Percentiles rank a stretch among this genome's conserved stretches.
phyloP scores from a whole-genome alignment of 2,888 invertebrate genomes.

The Palloptera scutellata region DNA sequence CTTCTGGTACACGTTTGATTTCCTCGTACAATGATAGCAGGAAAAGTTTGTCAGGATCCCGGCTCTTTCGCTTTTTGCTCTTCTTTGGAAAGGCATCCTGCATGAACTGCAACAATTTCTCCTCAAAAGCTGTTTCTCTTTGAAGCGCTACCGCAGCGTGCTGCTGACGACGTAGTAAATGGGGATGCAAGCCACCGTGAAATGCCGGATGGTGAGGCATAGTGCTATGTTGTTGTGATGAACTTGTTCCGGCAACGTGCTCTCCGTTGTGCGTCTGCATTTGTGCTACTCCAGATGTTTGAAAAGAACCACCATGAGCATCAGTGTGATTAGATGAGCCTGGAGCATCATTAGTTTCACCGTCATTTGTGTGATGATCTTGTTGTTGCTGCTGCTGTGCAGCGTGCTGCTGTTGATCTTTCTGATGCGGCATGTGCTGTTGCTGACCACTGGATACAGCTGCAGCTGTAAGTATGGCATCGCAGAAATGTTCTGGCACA shows the following conservation, averaged over 20 bases:
- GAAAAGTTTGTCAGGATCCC: conserved; percentile 60
- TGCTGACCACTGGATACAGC: conserved; percentile 57
- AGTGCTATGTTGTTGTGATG: conserved; percentile 50
- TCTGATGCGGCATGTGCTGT: conserved; percentile 53
- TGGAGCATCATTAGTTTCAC: conserved; percentile 57
- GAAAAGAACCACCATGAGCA: conserved; percentile 52
- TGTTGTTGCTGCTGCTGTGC: conserved; percentile 53
- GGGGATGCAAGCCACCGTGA: conserved; percentile 57
- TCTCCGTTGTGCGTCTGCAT: conserved; percentile 53
- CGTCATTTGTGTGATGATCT: conserved; percentile 59
- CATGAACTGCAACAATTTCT: conserved; percentile 60
- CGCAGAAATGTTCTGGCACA: conserved; percentile 61
- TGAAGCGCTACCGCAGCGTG: conserved; percentile 51
- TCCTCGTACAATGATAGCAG: conserved; percentile 59
- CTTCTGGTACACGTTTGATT: conserved; percentile 60
- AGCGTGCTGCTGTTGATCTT: conserved; percentile 52
- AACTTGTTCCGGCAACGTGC: conserved; percentile 44
- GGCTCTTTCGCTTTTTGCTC: conserved; percentile 60
- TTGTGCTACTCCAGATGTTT: conserved; percentile 51
- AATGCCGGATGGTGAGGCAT: conserved; percentile 58
- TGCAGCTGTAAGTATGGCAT: conserved; percentile 61
- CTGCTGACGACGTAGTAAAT: conserved; percentile 53
- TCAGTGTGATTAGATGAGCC: conserved; percentile 57
- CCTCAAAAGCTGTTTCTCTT: conserved; percentile 59
- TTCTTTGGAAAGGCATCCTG: conserved; percentile 62